Evolutionary conservation across 1,140 invertebrate species (phyloP).

Genomic region (Brachionus asplanchnoidis): DNA sequence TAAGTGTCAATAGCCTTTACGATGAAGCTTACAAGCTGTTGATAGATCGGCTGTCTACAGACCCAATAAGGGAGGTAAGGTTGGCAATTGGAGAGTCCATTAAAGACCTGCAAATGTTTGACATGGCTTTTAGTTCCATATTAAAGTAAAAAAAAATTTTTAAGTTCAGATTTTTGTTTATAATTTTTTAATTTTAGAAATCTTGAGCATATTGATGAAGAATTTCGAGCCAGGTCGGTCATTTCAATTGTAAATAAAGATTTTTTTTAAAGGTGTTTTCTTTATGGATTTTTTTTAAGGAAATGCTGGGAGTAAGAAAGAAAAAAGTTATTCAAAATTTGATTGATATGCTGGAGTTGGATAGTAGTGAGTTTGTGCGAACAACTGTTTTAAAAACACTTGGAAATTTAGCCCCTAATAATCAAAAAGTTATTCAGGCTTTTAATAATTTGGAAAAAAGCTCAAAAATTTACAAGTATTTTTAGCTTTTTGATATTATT

Average conservation of each 20-base stretch:
- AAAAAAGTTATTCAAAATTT: conserved; percentile 49
- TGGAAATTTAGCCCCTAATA: background rate
- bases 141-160: conserved; percentile 50
- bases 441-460: conserved; percentile 38
- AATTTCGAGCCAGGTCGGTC: conserved; percentile 51
- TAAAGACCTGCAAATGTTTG: conserved; percentile 51
- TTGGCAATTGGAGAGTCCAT: conserved; percentile 50
- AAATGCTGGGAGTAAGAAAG: conserved; percentile 53
- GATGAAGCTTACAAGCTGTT: conserved; percentile 51
- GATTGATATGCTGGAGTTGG: conserved; percentile 54
- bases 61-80: conserved; percentile 52
- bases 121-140: conserved; percentile 49
- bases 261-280: background rate
- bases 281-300: conserved; percentile 45
- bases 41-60: conserved; percentile 52
- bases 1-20: background rate
- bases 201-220: conserved; percentile 50
- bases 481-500: background rate
- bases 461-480: conserved; percentile 34
- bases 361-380: conserved; percentile 54
- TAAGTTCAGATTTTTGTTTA: background rate
- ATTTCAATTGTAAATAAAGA: conserved; percentile 50
- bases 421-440: conserved; percentile 8
- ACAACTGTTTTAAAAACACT: conserved; percentile 47
- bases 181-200: conserved; percentile 45